Conservation (phyloP, 2,888 invertebrate genomes). For the Elgonia sp. region DNA sequence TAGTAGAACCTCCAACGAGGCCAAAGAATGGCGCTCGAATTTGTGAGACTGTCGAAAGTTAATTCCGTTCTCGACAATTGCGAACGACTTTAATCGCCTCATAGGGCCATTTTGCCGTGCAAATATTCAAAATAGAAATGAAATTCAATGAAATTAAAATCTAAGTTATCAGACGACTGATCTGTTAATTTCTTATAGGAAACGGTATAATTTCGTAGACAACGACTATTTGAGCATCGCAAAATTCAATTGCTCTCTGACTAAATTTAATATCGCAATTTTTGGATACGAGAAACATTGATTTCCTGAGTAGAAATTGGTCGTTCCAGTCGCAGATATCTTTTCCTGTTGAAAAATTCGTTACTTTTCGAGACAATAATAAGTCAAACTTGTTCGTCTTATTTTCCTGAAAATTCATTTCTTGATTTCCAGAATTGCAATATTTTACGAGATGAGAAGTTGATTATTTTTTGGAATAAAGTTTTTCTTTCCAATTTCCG, state of each 20-base stretch:
- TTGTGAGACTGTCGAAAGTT: constrained; percentile 49
- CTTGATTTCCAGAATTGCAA: too few relatives aligned
- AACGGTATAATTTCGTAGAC: neutral
- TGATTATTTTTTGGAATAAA: too few relatives aligned
- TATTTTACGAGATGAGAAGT: too few relatives aligned
- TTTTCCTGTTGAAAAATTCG: neutral
- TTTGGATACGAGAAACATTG: neutral
- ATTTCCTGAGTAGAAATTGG: neutral
- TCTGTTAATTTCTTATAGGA: constrained; percentile 16
- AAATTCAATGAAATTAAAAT: constrained; percentile 39
- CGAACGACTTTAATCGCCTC: constrained; percentile 40
- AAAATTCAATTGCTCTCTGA: constrained; percentile 21
- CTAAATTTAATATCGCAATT: neutral
- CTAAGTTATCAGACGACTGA: neutral
- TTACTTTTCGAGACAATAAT: neutral
- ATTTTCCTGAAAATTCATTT: too few relatives aligned
- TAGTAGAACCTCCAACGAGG: constrained; percentile 48
- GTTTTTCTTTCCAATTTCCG: neutral
- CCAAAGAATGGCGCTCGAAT: constrained; percentile 52
- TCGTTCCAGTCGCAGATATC: neutral
- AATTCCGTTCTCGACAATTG: constrained; percentile 49
- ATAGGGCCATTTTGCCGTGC: constrained; percentile 11
- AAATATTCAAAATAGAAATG: constrained; percentile 50
- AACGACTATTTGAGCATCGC: neutral
- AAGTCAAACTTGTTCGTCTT: too few relatives aligned